Conservation (phyloP, 1,140 invertebrate species). For the Lepidurus couesii region DNA sequence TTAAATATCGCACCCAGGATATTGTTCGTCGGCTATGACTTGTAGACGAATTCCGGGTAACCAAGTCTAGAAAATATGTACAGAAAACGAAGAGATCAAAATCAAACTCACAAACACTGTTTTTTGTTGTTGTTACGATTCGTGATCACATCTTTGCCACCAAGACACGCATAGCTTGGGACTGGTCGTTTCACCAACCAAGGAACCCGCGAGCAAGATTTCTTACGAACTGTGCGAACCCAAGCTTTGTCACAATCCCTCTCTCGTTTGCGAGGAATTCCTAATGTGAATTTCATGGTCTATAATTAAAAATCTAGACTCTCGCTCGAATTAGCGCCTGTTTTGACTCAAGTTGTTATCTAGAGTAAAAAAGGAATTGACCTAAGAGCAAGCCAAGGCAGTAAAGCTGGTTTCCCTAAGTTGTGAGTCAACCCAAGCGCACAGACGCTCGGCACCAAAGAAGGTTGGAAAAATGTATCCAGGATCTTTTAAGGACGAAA, state of each 20-base stretch:
- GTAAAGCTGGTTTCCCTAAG: not conserved
- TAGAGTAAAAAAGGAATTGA: not conserved
- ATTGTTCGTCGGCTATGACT: constrained; percentile 18
- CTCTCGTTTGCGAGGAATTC: not conserved
- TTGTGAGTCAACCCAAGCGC: not conserved
- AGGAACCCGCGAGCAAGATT: not conserved
- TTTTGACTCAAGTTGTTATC: no score
- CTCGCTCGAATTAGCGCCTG: no score
- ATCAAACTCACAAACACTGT: not conserved
- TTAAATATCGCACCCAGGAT: constrained; percentile 17
- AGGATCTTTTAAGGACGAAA: not conserved
- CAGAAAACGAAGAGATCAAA: not conserved
- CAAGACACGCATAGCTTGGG: not conserved
- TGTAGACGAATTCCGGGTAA: not conserved
- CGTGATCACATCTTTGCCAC: not conserved
- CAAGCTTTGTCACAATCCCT: not conserved
- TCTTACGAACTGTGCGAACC: not conserved
- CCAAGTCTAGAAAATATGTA: not conserved
- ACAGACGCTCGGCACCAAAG: not conserved
- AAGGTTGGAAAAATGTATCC: not conserved
- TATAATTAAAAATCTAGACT: not conserved
- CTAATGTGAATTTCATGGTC: not conserved
- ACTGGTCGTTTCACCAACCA: constrained; percentile 16
- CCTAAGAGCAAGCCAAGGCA: not conserved
- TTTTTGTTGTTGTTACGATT: not conserved